Base-by-base conservation (phyloP, 1,140 invertebrate species). In the Anthonomus grandis region DNA sequence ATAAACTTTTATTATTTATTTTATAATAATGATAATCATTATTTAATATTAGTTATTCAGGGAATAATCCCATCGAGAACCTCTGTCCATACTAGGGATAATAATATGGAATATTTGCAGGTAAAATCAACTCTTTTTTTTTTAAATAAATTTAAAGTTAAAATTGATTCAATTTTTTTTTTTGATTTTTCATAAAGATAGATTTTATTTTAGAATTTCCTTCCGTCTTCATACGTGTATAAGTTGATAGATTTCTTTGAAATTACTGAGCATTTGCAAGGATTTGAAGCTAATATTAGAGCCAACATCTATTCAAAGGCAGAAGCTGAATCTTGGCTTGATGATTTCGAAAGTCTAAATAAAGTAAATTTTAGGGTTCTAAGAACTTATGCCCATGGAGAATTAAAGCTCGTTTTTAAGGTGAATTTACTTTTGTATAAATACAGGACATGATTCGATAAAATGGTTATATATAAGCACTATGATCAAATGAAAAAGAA, bases 361-460 rank as follows among this genome's bases (percentile, higher is more conserved):
- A 46, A 46, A 46, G 37, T 46, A 12, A 19, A 46, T 46, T 46
- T 46, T 46, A 15, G 42, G 15, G 23, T 46, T 22, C 17, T 46
- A 46, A 46, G 42, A 25, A 46, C 42, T 46, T 46, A 4, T 46
- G 23, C 5, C 4, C 9, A 25, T 46, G 23, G 42, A 10, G 8
- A 46, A 46, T 46, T 15, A 46, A 46, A 46, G 42, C 42, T 46
- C 23, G 19, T 46, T 19, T 46, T 46, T 46, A 22, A 46, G 42
- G 42, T 21, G 42, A 22, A 10, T 8, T 15, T 19, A 10, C 8
- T 46, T 46, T 23, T 23, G 6, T 6, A 46, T 46, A 12, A 21
- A 5, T 25, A 5, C 23, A 46, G 42, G 6, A 39, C n/a, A n/a
- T n/a, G n/a, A n/a, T n/a, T n/a, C n/a, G n/a, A n/a, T n/a, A n/a